Evolutionary conservation across 2,113 vertebrate species (phyloP), one percentile per base, ranked within the genome.

Genomic region (Neogobius melanostomus): DNA sequence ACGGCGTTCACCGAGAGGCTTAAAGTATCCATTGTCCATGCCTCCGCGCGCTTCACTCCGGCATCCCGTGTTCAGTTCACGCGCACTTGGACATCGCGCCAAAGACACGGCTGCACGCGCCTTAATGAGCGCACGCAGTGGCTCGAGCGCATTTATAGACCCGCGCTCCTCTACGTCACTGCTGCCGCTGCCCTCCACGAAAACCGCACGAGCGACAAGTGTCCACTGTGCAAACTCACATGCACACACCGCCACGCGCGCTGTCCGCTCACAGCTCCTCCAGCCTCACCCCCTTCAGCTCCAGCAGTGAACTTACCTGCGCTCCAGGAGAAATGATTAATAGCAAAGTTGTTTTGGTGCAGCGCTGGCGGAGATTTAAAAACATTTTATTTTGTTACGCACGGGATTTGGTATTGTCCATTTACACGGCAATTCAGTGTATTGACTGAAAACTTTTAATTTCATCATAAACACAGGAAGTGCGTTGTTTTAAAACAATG

Each of bases 1-100:
- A 90, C 90, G 0, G 85, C 92, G 36, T 95, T 95, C 73, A 89
- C 91, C 59, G 90, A 71, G 53, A 87, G 75, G 62, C 64, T 79
- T 44, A 86, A 61, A 49, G 65, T 74, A 81, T 93, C 91, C 95
- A 96, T 91, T 60, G 77, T 88, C 76, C 78, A 81, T 69, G 71
- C 71, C 75, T 61, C 59, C 59, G 42, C 59, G 59, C 59, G 59
- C 59, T 45, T 61, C 59, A 44, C 59, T 61, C 59, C 59, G 42
- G 14, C 42, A 16, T 43, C 15, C 36, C 57, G 36, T n/a, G 12
- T 42, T 61, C 59, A 45, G 36, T 45, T 16, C 15, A 44, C 59
- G 36, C 59, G 36, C 43, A 16, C 42, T 61, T 7, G 59, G 59
- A 61, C 59, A 45, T 60, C 4, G 59, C n/a, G 59, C 59, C 8